Base-by-base conservation (phyloP, 2,797 vertebrate species). In the Pygocentrus nattereri region DNA sequence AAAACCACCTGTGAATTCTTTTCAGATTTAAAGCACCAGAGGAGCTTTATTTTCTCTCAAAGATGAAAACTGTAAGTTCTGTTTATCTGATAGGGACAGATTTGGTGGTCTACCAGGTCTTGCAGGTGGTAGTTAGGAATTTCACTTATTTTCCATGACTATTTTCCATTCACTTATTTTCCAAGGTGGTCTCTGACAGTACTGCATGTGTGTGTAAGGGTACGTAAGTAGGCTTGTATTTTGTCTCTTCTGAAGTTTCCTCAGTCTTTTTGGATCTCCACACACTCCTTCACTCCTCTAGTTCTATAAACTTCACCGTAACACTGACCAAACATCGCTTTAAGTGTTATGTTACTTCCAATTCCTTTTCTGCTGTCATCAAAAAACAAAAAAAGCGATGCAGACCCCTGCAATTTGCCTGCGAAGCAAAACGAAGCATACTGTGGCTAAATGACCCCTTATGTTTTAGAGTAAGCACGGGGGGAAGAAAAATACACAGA, bases 261-360 rank as follows among this genome's bases (percentile, higher is more conserved):
- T 54, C 4, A 54, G 50, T 54, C 3, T n/a, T n/a, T 58, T n/a
- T 56, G 54, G 5, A 56, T 56, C 54, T 58, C 1, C 54, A 23
- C 54, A 58, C n/a, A 58, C n/a, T 19, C 18, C 50, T 1, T 54
- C 19, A 54, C 50, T 54, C 5, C 50, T 54, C 19, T 54, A 7
- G n/a, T 76, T 74, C 79, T 52, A 79, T 70, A 82, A 85, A 75
- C 76, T 52, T 82, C 49, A 64, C 72, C 61, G 21, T 75, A 78
- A 84, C 78, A 61, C 81, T 85, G 80, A 71, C 75, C 58, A 67
- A 85, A 79, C 77, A 79, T 67, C 44, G 64, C 61, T 85, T 81
- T 81, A 65, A 79, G 83, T 71, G 58, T 85, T 76, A 59, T 56
- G 80, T 85, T 82, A 69, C 83, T 69, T 79, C 77, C 49, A 47